Base-by-base conservation (phyloP, 2,888 invertebrate genomes). In the Napeogenes sylphis region DNA sequence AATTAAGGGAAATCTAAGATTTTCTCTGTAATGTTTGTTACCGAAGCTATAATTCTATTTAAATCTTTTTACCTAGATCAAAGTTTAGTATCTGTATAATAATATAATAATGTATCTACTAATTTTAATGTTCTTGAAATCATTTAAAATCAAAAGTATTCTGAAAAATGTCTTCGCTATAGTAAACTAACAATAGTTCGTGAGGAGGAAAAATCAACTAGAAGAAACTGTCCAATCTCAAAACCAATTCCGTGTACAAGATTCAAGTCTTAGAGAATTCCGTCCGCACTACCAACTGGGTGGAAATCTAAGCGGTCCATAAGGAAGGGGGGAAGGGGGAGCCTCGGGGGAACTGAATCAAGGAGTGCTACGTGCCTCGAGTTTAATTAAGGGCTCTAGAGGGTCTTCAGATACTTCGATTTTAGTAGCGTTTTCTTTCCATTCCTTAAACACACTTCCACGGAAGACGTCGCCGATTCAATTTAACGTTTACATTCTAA, bases 291-390 rank as follows among this genome's bases (percentile, higher is more conserved):
- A 82, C 81, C 80, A 81, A 78, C 65, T 81, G 86, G 88, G 87
- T 79, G 86, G 84, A 90, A 90, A 90, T 90, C 90, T 89, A 89
- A 89, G 90, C 90, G 86, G 86, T 85, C 87, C 90, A 88, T 88
- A 88, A 89, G 89, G 85, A 84, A 84, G 76, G 83, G 80, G 82
- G 80, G 76, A 77, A 77, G 74, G 77, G 77, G 72, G 75, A 70
- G 74, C 79, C 80, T 77, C 76, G 78, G 83, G 42, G 87, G 82
- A 84, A 85, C 85, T 88, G 90, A 90, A 90, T 90, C 89, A 90
- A 90, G 90, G 89, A 90, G 87, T 81, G 83, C 78, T 89, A 90
- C 90, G 90, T 90, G 90, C 85, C 77, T 76, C 73, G 90, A 83
- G 85, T 90, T 90, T 90, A 90, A 90, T 90, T 90, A 90, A 90